Base-by-base conservation (phyloP, 1,140 invertebrate genomes). In the Scaptomyza pallida region DNA sequence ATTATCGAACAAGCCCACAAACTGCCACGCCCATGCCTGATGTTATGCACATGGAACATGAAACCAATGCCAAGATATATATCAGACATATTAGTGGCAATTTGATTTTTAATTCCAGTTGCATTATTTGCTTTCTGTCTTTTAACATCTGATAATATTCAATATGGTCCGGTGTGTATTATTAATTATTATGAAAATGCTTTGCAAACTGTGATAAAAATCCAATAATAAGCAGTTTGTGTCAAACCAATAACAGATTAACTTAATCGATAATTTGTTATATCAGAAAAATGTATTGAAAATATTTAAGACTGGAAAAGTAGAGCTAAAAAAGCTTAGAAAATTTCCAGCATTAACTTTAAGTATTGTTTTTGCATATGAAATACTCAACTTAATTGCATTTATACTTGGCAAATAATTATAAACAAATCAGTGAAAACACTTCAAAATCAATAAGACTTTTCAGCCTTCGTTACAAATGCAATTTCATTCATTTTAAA, bases 401-500 rank as follows among this genome's bases (percentile, higher is more conserved):
- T 23, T 23, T 23, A 17, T 43, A 15, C 13, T 15, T 51, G 2
- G 6, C n/a, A 10, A 12, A 33, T n/a, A 63, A 64, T 62, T 62
- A 54, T 54, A 70, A 63, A 55, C 67, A 55, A 70, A 41, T 69
- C 15, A 21, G 40, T 30, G 12, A 30, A n/a, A 44, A 43, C 37
- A 40, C 62, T 45, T 51, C 5, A 43, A 9, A 26, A 26, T 37
- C n/a, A 54, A 43, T 21, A 4, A 2, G 10, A 3, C 6, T 13
- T n/a, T 26, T 10, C n/a, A 44, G 10, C 21, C 50, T 13, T 21
- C n/a, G 10, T 52, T 44, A 6, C 26, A 16, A 12, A 55, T 33
- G 80, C 80, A 55, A 41, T 62, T 83, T 83, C 80, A 83, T 85
- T 68, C 67, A 33, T 15, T 80, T 83, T 85, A 83, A 83, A 83